A percentile compares a stretch with the other conserved stretches of the same genome.
Evolutionary conservation across 2,888 invertebrate genomes (phyloP).

Genomic region (Cryptops parisi): DNA sequence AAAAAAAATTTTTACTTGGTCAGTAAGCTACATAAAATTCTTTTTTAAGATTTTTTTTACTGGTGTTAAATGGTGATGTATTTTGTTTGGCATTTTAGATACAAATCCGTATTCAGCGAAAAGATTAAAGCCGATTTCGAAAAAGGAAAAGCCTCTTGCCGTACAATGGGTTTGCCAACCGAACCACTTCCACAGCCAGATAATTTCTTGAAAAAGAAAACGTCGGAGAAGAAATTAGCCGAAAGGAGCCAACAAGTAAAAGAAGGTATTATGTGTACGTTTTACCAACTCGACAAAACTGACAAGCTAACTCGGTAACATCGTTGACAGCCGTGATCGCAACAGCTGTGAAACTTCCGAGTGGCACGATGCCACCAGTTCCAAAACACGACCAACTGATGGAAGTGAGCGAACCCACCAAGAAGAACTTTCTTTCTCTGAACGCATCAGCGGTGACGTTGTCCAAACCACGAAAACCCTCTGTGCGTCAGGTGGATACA

Average conservation of each 20-base stretch:
- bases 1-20: not conserved
- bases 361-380: not conserved
- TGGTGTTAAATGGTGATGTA: too few relatives aligned
- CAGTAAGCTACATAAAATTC: not conserved
- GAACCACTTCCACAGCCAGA: slow-evolving; percentile 4
- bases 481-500: not conserved
- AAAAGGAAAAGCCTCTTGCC: not conserved
- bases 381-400: not conserved
- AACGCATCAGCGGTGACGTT: not conserved
- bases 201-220: not conserved
- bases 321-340: too few relatives aligned
- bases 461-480: not conserved
- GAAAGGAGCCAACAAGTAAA: not conserved
- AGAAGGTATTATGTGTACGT: too few relatives aligned
- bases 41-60: too few relatives aligned
- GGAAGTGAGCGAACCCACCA: not conserved
- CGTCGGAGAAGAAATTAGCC: not conserved
- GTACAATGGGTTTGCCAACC: slow-evolving; percentile 5
- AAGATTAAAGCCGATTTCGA: slow-evolving; percentile 4
- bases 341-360: too few relatives aligned
- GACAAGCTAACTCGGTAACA: too few relatives aligned
- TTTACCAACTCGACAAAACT: too few relatives aligned
- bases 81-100: too few relatives aligned
- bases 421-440: slow-evolving; percentile 5
- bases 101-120: slow-evolving; percentile 4